Evolutionary conservation across 2,113 vertebrate genomes (phyloP).

Genomic region (Scomber colias): DNA sequence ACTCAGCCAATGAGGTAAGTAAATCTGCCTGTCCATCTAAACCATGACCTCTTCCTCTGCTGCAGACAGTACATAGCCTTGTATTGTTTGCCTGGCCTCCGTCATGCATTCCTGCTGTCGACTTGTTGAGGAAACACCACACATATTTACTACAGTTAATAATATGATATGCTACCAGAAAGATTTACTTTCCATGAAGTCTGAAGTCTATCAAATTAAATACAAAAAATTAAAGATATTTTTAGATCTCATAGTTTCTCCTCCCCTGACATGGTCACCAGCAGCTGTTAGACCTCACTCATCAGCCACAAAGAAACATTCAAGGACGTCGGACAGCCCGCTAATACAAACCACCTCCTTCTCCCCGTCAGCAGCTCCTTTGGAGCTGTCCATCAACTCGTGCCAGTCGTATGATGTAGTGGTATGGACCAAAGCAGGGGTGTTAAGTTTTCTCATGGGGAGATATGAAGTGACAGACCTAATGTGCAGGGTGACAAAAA

Average conservation of each 20-base stretch:
- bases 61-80: neutral
- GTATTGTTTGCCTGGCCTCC: too few relatives aligned
- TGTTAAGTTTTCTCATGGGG: slow-evolving; percentile 60
- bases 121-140: slow-evolving; percentile 13
- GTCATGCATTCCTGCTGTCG: slow-evolving; percentile 9
- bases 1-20: slow-evolving; percentile 97
- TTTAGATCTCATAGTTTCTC: slow-evolving; percentile 28
- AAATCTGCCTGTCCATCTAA: neutral
- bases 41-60: slow-evolving; percentile 4
- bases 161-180: slow-evolving; percentile 1
- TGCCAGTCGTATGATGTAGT: slow-evolving; percentile 53
- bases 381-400: slow-evolving; percentile 44
- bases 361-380: slow-evolving; percentile 54
- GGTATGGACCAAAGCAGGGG: slow-evolving; percentile 45
- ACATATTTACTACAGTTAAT: slow-evolving; percentile 20
- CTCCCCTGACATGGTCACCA: slow-evolving; percentile 4
- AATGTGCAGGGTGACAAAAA: slow-evolving; percentile 54
- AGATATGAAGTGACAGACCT: slow-evolving; percentile 41
- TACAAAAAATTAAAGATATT: slow-evolving; percentile 30
- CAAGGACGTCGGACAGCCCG: slow-evolving; percentile 22
- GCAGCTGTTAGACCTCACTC: slow-evolving; percentile 53
- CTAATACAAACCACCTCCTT: slow-evolving; percentile 34
- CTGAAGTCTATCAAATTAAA: slow-evolving; percentile 7
- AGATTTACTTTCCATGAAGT: slow-evolving; percentile 7
- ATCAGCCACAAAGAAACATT: slow-evolving; percentile 50